Evolutionary conservation across 2,888 invertebrate genomes (phyloP).

Genomic region (Frankliniella fusca): DNA sequence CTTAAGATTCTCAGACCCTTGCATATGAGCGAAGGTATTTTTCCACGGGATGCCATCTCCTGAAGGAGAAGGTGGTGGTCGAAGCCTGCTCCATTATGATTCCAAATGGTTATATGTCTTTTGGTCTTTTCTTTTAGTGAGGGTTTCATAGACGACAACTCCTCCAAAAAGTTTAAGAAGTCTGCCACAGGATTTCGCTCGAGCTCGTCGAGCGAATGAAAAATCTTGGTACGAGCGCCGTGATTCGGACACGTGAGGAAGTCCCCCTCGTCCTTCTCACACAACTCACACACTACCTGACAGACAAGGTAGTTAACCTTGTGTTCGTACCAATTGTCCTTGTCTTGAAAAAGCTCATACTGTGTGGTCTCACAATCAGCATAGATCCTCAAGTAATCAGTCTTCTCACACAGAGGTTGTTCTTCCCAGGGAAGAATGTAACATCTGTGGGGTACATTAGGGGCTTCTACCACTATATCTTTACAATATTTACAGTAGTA

Average conservation of each 20-base stretch:
- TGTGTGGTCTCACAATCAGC: not conserved
- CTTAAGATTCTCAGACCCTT: not conserved
- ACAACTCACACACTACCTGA: not conserved
- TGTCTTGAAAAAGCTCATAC: not conserved
- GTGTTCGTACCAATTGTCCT: not conserved
- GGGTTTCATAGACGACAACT: not conserved
- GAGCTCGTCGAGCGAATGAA: not conserved
- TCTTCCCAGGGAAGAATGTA: not conserved
- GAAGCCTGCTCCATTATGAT: not conserved
- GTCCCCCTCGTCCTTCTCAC: not conserved
- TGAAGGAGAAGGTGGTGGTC: not conserved
- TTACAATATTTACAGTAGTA: not conserved
- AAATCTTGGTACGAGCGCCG: not conserved
- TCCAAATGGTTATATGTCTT: not conserved
- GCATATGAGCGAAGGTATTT: not conserved
- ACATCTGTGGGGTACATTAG: not conserved
- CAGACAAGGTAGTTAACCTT: not conserved
- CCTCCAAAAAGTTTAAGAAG: not conserved
- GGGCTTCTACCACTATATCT: not conserved
- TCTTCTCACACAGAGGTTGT: not conserved
- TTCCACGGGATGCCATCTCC: not conserved
- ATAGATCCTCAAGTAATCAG: not conserved
- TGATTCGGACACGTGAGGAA: not conserved
- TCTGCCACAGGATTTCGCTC: not conserved
- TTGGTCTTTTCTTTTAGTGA: not conserved